These are phyloP conservation scores for Trichacis sp. DNA, from an alignment of 2,888 invertebrate genomes.

Conservation along the genomic window DNA sequence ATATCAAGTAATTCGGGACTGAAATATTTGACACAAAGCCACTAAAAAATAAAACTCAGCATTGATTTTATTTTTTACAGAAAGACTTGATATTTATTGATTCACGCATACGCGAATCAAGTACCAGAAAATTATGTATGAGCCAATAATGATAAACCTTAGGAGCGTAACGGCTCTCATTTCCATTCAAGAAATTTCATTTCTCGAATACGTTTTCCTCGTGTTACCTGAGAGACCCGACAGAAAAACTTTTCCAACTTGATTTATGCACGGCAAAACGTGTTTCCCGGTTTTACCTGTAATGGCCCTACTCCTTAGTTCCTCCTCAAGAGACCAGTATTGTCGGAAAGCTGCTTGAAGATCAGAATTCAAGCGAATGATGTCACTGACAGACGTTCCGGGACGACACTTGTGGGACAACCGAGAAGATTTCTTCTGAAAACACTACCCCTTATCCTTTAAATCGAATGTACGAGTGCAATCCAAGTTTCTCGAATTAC, in stretches of 20 bases:
- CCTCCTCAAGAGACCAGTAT: constrained; percentile 28
- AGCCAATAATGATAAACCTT: too few relatives aligned
- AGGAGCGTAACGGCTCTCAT: too few relatives aligned
- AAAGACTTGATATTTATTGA: too few relatives aligned
- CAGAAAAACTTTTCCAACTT: constrained; percentile 11
- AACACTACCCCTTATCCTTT: constrained; percentile 1
- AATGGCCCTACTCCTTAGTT: constrained; percentile 35
- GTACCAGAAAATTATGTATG: too few relatives aligned
- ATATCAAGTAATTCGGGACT: too few relatives aligned
- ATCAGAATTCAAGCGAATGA: constrained; percentile 55
- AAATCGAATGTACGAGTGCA: constrained; percentile 14
- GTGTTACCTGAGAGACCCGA: background rate
- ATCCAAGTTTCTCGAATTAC: constrained; percentile 21
- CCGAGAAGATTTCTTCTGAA: constrained; percentile 18
- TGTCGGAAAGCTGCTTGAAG: constrained; percentile 43
- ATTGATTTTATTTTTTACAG: too few relatives aligned
- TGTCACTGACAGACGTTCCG: constrained; percentile 52
- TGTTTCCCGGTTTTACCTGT: constrained; percentile 23
- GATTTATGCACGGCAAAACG: constrained; percentile 30
- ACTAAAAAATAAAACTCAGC: too few relatives aligned
- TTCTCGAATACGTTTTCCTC: constrained; percentile 5
- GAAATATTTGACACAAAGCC: too few relatives aligned
- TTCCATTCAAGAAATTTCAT: constrained; percentile 5
- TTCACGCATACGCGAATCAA: too few relatives aligned
- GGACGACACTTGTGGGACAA: constrained; percentile 49